These are phyloP conservation scores for Dendrolimus punctatus DNA, from an alignment of 1,140 invertebrate genomes.

Conservation along the genomic window DNA sequence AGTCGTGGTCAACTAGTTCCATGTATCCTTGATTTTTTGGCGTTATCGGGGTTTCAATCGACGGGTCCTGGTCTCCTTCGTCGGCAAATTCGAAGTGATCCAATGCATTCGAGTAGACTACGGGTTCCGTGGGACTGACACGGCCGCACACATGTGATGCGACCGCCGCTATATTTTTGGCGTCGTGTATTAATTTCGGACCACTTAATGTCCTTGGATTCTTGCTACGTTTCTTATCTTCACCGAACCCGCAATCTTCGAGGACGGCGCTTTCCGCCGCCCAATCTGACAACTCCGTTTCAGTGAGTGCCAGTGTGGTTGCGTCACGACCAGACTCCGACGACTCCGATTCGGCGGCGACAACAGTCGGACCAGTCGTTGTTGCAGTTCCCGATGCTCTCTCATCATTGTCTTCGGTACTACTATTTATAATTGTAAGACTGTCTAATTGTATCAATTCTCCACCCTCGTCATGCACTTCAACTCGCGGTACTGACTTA, in stretches of 20 bases:
- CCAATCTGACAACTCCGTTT: conserved; percentile 90
- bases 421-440: conserved; percentile 61
- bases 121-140: conserved; percentile 30
- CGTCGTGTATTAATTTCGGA: conserved; percentile 51
- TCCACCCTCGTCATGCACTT: conserved; percentile 78
- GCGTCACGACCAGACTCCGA: conserved; percentile 75
- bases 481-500: conserved; percentile 73
- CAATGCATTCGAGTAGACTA: conserved; percentile 49
- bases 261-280: conserved; percentile 83
- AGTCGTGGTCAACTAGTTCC: conserved; percentile 59
- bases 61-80: conserved; percentile 56
- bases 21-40: conserved; percentile 57
- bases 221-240: conserved; percentile 34
- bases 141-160: conserved; percentile 48
- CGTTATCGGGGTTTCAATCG: conserved; percentile 33
- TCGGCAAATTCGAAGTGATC: conserved; percentile 62
- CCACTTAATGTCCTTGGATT: conserved; percentile 49
- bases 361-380: conserved; percentile 37
- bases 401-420: conserved; percentile 38
- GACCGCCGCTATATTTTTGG: conserved; percentile 50
- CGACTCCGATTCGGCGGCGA: conserved; percentile 45
- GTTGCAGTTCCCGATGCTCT: conserved; percentile 34
- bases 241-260: conserved; percentile 75
- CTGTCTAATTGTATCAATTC: conserved; percentile 76
- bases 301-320: conserved; percentile 80